Conservation (phyloP, 1,140 invertebrate species). For the Drosophila lini region DNA sequence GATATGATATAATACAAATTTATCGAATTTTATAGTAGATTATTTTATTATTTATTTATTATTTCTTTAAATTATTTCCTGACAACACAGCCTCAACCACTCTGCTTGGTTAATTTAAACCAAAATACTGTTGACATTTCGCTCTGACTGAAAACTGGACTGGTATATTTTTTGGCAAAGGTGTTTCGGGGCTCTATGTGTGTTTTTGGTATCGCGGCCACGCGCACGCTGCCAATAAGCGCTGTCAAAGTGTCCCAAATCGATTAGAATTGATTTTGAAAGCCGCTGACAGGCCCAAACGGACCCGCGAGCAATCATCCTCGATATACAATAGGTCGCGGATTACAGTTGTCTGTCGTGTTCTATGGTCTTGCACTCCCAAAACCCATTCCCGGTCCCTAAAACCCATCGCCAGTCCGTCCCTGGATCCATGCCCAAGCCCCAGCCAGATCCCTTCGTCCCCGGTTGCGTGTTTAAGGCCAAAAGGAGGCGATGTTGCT, state of each 20-base stretch:
- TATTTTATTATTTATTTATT: no score
- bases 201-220: conserved; percentile 73
- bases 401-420: background rate
- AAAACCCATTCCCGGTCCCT: conserved; percentile 3
- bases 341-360: conserved; percentile 81
- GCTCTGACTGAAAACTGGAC: conserved; percentile 7
- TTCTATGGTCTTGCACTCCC: conserved; percentile 58
- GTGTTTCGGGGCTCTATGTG: conserved; percentile 10
- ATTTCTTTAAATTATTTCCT: background rate
- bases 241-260: conserved; percentile 81
- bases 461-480: conserved; percentile 69
- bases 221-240: conserved; percentile 79
- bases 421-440: background rate
- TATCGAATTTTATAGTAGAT: no score
- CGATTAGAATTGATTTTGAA: conserved; percentile 82
- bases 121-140: conserved; percentile 73
- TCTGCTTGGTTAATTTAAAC: conserved; percentile 50
- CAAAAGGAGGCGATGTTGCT: conserved; percentile 80
- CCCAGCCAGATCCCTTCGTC: background rate
- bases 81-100: no score
- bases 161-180: conserved; percentile 32
- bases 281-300: conserved; percentile 61
- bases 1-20: background rate
- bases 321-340: conserved; percentile 62
- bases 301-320: conserved; percentile 50